phyloP scores from a whole-genome alignment of 2,113 vertebrate genomes.

The Cephalopholis sonnerati region DNA sequence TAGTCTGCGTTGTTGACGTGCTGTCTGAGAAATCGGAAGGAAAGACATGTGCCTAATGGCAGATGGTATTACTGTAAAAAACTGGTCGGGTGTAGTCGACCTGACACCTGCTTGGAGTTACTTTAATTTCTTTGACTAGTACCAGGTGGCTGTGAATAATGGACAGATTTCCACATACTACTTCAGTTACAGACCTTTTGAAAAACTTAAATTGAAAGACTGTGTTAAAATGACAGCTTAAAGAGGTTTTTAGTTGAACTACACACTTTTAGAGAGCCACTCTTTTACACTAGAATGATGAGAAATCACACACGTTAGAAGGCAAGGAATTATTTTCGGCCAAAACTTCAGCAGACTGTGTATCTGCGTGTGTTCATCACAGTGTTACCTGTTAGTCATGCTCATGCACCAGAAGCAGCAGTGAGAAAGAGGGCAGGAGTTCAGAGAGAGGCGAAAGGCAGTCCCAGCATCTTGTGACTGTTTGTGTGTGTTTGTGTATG shows the following conservation, averaged over 20 bases:
- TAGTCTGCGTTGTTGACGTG: background rate
- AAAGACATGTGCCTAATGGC: background rate
- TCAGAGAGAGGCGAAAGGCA: slow-evolving; percentile 34
- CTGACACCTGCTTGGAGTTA: background rate
- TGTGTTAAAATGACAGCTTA: no score
- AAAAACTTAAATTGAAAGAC: no score
- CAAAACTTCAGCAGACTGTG: slow-evolving; percentile 1
- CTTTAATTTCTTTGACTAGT: background rate
- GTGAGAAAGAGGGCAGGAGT: slow-evolving; percentile 30
- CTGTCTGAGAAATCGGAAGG: background rate
- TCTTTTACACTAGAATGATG: background rate
- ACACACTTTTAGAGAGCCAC: background rate
- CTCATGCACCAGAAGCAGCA: slow-evolving; percentile 69
- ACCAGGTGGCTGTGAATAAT: background rate
- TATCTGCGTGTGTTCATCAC: slow-evolving; percentile 18
- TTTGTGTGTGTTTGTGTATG: background rate
- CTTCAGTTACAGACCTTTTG: background rate
- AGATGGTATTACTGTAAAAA: background rate
- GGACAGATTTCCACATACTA: background rate
- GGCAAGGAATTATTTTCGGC: background rate
- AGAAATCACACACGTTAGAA: background rate
- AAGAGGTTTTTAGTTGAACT: no score
- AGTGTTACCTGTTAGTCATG: slow-evolving; percentile 68
- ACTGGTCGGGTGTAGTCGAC: background rate
- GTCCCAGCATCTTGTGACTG: slow-evolving; percentile 31